Base-by-base conservation (phyloP, 1,140 invertebrate genomes). In the Venustaconcha ellipsiformis region DNA sequence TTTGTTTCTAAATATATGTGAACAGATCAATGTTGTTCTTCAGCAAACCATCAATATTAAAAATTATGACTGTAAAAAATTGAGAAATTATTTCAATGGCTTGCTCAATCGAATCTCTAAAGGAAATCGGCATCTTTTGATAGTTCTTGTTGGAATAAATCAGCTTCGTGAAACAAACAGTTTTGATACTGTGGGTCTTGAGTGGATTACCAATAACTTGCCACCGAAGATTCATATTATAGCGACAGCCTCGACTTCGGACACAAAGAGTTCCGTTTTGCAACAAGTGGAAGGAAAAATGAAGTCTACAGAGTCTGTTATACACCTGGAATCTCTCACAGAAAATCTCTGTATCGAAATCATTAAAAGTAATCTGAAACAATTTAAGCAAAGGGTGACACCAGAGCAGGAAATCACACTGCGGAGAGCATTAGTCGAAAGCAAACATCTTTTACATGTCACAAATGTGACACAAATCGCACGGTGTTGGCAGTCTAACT, bases 201-300 rank as follows among this genome's bases (percentile, higher is more conserved):
- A 82, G n/a, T 82, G 78, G 80, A 64, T 80, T 18, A 59, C 64
- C 14, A 70, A 70, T 4, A 83, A 76, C 64, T 76, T 80, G 18
- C 80, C 79, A 23, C 64, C 78, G 56, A 83, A 78, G 65, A 76
- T 83, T 18, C 83, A 83, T 67, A 70, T 82, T 57, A 75, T 78
- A 14, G 68, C 78, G 15, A 70, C 78, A 55, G 76, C 67, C 63
- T 56, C 64, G 15, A 67, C 74, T 17, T 60, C 70, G 17, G 71
- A 72, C 20, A 60, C 15, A n/a, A 64, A 57, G 56, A 55, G 58
- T 23, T 12, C 23, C 17, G 48, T 76, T 20, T 64, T 79, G 15
- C 62, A 78, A 64, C 71, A 70, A 30, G 60, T 80, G 6, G 72
- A 77, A 55, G 74, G 57, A 26, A 82, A 80, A 75, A 23, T 72